Base-by-base conservation (phyloP, 2,113 vertebrate species). In the Poeciliopsis prolifica region DNA sequence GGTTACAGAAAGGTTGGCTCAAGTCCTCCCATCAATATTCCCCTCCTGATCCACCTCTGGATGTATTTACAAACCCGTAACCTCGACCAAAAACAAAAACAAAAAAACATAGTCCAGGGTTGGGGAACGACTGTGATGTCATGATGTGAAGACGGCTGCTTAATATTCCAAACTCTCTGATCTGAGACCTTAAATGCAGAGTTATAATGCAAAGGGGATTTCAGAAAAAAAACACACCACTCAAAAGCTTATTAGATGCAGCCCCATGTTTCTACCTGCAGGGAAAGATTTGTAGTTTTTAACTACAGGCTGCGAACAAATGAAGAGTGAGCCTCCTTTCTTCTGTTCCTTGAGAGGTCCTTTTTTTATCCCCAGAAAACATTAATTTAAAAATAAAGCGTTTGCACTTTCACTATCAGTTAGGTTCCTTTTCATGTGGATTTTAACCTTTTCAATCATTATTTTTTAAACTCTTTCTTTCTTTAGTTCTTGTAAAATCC, bases 251-350 rank as follows among this genome's bases (percentile, higher is more conserved):
- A 51, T 74, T 76, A 58, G 86, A 91, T 87, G 81, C 81, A 89
- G 77, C 69, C 75, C 82, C 76, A 68, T 78, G 77, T 81, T 85
- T 79, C 75, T 88, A 85, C 86, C 78, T 68, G 10, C 68, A 73
- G 75, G 66, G 61, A 78, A 82, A 72, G 9, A 62, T 26, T 67
- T n/a, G 33, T 61, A 42, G 33, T 61, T 28, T 71, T 77, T 65
- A 33, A 67, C 77, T 61, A 30, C 42, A 58, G 31, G 62, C 71
- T 68, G 42, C 63, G 79, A 74, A 81, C 65, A 77, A 75, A 15
- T 65, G 61, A 58, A 58, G 51, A 54, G 5, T 33, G 12, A 63
- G 4, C 73, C 14, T 26, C 33, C 22, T 17, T 79, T 77, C 24
- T n/a, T 74, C 28, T 73, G 35, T 58, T 33, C 5, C 44, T 64